Evolutionary conservation across 2,888 invertebrate species (phyloP).

Genomic region (Plagiodera versicolora): DNA sequence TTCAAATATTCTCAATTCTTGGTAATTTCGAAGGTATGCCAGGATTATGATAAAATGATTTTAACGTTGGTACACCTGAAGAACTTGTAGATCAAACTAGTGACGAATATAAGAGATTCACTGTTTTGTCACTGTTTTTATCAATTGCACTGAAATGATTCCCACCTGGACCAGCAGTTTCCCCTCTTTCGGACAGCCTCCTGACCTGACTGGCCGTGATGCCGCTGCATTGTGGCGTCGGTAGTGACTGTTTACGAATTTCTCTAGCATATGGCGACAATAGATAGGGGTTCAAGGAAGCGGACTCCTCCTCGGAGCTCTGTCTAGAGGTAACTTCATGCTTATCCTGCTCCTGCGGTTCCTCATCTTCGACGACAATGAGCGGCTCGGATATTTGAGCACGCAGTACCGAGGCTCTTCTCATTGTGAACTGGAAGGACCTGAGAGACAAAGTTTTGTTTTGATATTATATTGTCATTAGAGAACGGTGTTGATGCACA

Average conservation of each 20-base stretch:
- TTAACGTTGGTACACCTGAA: too few species aligned
- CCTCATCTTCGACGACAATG: conserved; percentile 84
- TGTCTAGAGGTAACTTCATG: conserved; percentile 58
- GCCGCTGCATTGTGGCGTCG: conserved; percentile 82
- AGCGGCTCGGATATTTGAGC: conserved; percentile 65
- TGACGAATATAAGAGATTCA: too few species aligned
- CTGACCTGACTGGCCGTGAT: conserved; percentile 87
- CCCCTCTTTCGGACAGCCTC: conserved; percentile 77
- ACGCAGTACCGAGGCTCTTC: conserved; percentile 67
- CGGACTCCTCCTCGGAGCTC: conserved; percentile 76
- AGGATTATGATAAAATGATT: too few species aligned
- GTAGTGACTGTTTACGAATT: conserved; percentile 79
- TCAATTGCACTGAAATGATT: too few species aligned
- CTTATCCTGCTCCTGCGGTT: conserved; percentile 56
- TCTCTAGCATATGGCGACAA: conserved; percentile 76
- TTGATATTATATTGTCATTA: too few species aligned
- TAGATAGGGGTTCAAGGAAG: conserved; percentile 72
- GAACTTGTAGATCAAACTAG: too few species aligned
- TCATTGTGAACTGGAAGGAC: conserved; percentile 51
- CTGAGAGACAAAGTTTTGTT: background rate
- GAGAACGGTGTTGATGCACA: too few species aligned
- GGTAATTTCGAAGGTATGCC: too few species aligned
- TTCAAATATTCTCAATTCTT: too few species aligned
- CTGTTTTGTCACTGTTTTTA: too few species aligned
- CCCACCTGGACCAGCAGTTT: conserved; percentile 66